phyloP scores from a whole-genome alignment of 1,140 invertebrate species.

The Elysia chlorotica region DNA sequence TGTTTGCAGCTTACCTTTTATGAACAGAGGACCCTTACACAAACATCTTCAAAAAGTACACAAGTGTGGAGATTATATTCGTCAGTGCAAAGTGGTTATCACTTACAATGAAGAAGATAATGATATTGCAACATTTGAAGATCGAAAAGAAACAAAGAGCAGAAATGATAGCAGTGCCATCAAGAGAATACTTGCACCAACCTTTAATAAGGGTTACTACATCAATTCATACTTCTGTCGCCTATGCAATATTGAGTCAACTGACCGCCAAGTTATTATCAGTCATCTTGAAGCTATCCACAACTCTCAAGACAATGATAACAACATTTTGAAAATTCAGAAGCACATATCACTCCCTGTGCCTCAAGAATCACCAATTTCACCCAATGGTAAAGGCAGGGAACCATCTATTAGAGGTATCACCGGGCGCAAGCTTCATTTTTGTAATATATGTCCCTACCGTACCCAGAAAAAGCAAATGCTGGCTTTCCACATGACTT shows the following conservation, averaged over 20 bases:
- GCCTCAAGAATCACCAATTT: no score
- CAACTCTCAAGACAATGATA: slow-evolving; percentile 30
- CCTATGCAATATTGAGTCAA: slow-evolving; percentile 44
- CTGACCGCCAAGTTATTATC: slow-evolving; percentile 18
- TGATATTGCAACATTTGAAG: neutral
- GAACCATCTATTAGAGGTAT: no score
- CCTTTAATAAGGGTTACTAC: slow-evolving; percentile 23
- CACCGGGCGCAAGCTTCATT: slow-evolving; percentile 48
- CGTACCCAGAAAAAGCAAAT: slow-evolving; percentile 69
- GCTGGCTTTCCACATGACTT: slow-evolving; percentile 73
- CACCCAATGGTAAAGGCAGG: no score
- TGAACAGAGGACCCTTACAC: slow-evolving; percentile 44
- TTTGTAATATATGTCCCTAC: slow-evolving; percentile 79
- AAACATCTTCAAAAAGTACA: slow-evolving; percentile 46
- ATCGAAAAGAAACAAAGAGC: slow-evolving; percentile 3
- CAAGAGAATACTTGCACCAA: no score
- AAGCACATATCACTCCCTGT: no score
- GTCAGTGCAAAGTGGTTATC: slow-evolving; percentile 29
- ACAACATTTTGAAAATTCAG: slow-evolving; percentile 30
- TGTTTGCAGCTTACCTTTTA: slow-evolving; percentile 40
- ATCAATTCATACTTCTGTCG: slow-evolving; percentile 43
- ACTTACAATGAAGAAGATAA: slow-evolving; percentile 24
- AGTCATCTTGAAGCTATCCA: slow-evolving; percentile 35
- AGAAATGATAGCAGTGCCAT: no score
- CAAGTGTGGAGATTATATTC: slow-evolving; percentile 22